These are phyloP conservation scores for Takifugu bimaculatus DNA, from an alignment of 2,113 vertebrate genomes.

Conservation along the genomic window DNA sequence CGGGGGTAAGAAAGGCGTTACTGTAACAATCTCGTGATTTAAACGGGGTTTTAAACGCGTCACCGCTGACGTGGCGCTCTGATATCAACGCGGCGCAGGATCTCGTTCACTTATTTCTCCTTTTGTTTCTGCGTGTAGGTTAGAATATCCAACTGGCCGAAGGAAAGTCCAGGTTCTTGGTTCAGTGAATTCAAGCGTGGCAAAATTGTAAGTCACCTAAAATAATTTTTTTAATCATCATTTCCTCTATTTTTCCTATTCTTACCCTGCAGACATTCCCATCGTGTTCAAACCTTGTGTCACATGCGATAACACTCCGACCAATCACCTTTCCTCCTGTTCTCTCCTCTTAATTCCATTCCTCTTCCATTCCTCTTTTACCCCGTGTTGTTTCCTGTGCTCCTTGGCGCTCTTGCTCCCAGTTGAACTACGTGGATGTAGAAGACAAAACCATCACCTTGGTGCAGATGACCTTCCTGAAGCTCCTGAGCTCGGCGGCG, in stretches of 20 bases:
- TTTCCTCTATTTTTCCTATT: slow-evolving; percentile 15
- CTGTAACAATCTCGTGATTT: not conserved
- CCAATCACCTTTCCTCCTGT: not conserved
- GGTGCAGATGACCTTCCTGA: slow-evolving; percentile 98
- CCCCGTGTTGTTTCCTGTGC: not conserved
- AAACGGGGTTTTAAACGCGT: not conserved
- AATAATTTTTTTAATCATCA: not conserved
- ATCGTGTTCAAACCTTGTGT: not conserved
- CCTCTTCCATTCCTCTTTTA: not conserved
- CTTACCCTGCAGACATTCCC: not conserved
- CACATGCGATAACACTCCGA: too few relatives aligned
- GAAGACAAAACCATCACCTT: slow-evolving; percentile 85
- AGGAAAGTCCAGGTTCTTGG: slow-evolving; percentile 93
- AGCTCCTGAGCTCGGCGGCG: slow-evolving; percentile 91
- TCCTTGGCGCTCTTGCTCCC: not conserved
- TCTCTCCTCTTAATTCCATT: not conserved
- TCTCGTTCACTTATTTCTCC: not conserved
- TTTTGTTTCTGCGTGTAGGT: slow-evolving; percentile 69
- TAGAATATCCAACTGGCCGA: slow-evolving; percentile 96
- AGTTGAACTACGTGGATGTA: slow-evolving; percentile 90
- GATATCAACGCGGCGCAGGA: not conserved
- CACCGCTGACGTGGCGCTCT: not conserved
- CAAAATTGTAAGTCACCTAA: slow-evolving; percentile 86
- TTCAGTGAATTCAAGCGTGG: slow-evolving; percentile 99
- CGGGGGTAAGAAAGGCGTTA: slow-evolving; percentile 80